These are phyloP conservation scores for Potorous gilbertii DNA, from an alignment of 2,797 vertebrate species.

Conservation along the genomic window DNA sequence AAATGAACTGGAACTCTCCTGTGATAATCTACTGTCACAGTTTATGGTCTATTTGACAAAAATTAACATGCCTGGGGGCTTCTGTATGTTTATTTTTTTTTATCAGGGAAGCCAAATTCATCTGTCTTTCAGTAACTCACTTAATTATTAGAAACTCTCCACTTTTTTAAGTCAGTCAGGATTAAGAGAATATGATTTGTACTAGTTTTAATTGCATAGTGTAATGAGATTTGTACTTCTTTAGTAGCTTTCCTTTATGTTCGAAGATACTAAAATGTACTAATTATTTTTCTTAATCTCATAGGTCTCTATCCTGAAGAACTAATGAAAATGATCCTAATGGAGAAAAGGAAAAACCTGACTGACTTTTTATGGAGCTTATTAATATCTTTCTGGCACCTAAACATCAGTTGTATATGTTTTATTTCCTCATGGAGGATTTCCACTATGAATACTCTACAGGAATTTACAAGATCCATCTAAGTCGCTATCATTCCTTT, in stretches of 20 bases:
- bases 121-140: constrained; percentile 63
- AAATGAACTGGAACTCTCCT: constrained; percentile 59
- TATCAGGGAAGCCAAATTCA: constrained; percentile 59
- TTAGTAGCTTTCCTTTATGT: constrained; percentile 58
- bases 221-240: constrained; percentile 50
- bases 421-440: constrained; percentile 5
- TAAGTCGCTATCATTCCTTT: constrained; percentile 30
- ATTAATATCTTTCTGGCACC: constrained; percentile 20
- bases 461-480: not conserved
- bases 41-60: constrained; percentile 71
- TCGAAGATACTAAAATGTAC: constrained; percentile 51
- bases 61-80: constrained; percentile 70
- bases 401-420: constrained; percentile 17
- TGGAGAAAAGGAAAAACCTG: not conserved
- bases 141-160: constrained; percentile 70
- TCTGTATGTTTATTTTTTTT: constrained; percentile 48
- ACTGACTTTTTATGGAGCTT: not conserved
- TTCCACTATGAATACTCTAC: not conserved
- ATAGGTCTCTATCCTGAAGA: not conserved
- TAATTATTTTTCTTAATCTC: not conserved
- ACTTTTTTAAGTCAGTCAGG: constrained; percentile 65
- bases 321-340: not conserved
- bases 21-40: constrained; percentile 56
- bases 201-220: constrained; percentile 61
- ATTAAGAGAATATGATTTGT: constrained; percentile 64